phyloP scores from a whole-genome alignment of 2,113 vertebrate genomes.

The Saimiri boliviensis region DNA sequence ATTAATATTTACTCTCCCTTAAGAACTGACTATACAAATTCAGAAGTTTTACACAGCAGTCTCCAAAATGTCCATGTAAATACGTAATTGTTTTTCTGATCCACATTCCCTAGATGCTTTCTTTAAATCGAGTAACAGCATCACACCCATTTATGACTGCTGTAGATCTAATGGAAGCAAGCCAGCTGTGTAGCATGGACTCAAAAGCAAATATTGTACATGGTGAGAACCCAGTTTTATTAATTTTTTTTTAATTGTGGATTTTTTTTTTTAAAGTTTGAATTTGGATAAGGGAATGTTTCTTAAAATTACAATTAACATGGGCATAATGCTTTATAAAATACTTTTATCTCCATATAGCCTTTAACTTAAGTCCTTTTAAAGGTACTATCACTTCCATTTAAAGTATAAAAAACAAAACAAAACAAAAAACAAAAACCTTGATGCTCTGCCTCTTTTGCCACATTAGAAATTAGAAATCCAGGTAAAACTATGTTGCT shows the following conservation, averaged over 20 bases:
- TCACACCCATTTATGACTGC: conserved; percentile 85
- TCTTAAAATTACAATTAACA: conserved; percentile 32
- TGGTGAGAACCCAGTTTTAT: conserved; percentile 83
- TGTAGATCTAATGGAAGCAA: conserved; percentile 90
- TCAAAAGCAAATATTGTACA: conserved; percentile 94
- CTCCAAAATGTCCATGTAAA: conserved; percentile 5
- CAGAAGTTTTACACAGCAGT: neutral
- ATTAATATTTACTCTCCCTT: neutral
- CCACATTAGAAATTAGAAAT: neutral
- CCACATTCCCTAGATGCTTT: conserved; percentile 86
- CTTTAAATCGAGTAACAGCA: conserved; percentile 83
- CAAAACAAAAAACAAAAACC: too few species aligned
- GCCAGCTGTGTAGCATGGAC: conserved; percentile 85
- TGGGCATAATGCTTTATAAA: neutral
- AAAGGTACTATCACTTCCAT: neutral
- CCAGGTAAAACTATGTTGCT: neutral
- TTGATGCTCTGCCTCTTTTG: neutral
- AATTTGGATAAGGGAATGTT: conserved; percentile 62
- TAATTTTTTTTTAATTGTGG: conserved; percentile 77
- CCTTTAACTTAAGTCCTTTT: conserved; percentile 15
- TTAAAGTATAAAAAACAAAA: neutral
- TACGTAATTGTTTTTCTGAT: conserved; percentile 17
- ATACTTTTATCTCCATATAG: neutral
- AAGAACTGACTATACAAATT: neutral
- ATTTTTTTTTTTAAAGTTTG: conserved; percentile 85